phyloP scores from a whole-genome alignment of 2,797 vertebrate genomes.

The Hydrolagus colliei region DNA sequence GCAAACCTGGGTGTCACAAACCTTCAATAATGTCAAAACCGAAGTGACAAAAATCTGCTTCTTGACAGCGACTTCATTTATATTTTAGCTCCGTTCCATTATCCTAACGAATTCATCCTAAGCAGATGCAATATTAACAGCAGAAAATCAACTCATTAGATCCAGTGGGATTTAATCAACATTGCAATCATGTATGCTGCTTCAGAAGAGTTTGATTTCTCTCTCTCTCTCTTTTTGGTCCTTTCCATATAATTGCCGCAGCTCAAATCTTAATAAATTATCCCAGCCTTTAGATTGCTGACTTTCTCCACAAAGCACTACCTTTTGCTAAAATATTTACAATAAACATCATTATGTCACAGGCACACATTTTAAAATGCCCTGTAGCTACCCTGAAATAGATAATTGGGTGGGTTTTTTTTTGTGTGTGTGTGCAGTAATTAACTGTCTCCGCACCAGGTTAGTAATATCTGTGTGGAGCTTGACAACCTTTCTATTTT shows the following conservation, averaged over 20 bases:
- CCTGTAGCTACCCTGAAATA: constrained; percentile 74
- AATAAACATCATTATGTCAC: constrained; percentile 85
- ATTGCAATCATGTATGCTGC: constrained; percentile 94
- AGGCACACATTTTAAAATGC: constrained; percentile 82
- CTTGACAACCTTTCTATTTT: neutral
- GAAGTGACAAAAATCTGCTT: constrained; percentile 99
- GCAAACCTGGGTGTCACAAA: neutral
- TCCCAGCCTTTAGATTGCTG: constrained; percentile 56
- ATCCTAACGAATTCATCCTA: constrained; percentile 99
- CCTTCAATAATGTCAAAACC: constrained; percentile 70
- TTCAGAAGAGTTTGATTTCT: constrained; percentile 84
- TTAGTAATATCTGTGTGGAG: too few species aligned
- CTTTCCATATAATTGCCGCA: constrained; percentile 77
- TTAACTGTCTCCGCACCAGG: constrained; percentile 18
- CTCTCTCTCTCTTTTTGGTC: constrained; percentile 73
- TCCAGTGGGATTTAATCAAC: constrained; percentile 99
- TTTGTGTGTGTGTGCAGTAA: constrained; percentile 45
- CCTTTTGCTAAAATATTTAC: constrained; percentile 77
- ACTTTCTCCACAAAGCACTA: constrained; percentile 67
- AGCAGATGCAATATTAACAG: constrained; percentile 99
- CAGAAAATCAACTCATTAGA: constrained; percentile 99
- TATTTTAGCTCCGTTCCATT: constrained; percentile 99
- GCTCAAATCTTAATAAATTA: constrained; percentile 83
- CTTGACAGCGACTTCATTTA: constrained; percentile 99
- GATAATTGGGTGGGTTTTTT: constrained; percentile 78